Conservation (phyloP, 2,888 invertebrate species). For the Clostera curtula region DNA sequence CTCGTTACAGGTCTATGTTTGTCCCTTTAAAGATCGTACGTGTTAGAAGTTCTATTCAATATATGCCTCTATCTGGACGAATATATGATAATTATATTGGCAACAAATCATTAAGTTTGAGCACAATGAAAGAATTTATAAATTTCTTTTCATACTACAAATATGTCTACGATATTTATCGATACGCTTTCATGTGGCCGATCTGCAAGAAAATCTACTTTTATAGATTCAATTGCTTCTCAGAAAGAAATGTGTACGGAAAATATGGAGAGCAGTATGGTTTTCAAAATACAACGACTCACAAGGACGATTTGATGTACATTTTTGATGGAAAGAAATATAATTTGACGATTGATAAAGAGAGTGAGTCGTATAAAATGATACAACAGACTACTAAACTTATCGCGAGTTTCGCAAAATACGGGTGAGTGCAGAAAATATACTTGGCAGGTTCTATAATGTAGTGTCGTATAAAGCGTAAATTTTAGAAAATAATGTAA, state of each 20-base stretch:
- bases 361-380: slow-evolving; percentile 21
- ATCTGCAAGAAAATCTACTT: slow-evolving; percentile 18
- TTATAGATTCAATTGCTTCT: slow-evolving; percentile 28
- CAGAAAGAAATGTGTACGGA: slow-evolving; percentile 27
- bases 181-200: slow-evolving; percentile 14
- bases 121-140: slow-evolving; percentile 13
- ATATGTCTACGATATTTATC: slow-evolving; percentile 16
- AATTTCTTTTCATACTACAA: slow-evolving; percentile 9
- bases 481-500: no score
- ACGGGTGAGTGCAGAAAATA: slow-evolving; percentile 41
- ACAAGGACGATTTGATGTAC: slow-evolving; percentile 31
- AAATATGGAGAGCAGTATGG: slow-evolving; percentile 18
- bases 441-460: no score
- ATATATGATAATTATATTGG: slow-evolving; percentile 22
- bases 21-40: slow-evolving; percentile 23
- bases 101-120: slow-evolving; percentile 8
- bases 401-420: slow-evolving; percentile 42
- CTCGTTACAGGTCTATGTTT: slow-evolving; percentile 13
- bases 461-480: no score
- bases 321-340: slow-evolving; percentile 23
- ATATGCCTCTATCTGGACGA: slow-evolving; percentile 16
- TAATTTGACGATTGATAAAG: slow-evolving; percentile 3
- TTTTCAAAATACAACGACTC: slow-evolving; percentile 22
- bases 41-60: slow-evolving; percentile 8
- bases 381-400: slow-evolving; percentile 29